Evolutionary conservation across 2,797 vertebrate species (phyloP), one percentile per base, ranked within the genome.

Genomic region (Microctenopoma steveboyesi): DNA sequence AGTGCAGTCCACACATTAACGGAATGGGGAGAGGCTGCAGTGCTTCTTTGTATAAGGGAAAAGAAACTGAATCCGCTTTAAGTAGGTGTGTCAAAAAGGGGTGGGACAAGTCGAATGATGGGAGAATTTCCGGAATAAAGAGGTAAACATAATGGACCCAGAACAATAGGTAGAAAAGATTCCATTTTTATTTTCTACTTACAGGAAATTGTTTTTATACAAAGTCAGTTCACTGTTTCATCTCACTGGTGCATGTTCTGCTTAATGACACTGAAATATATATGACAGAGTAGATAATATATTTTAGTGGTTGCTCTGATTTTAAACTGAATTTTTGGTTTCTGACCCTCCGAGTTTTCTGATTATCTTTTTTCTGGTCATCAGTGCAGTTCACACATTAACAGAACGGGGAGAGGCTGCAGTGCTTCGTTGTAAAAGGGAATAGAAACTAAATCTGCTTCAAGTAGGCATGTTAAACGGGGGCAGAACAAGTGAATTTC

Each of bases 201-300:
- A 22, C 22, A 22, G 22, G 22, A 22, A 22, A 22, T 22, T 22
- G 22, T 22, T 22, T 22, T 22, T 22, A 22, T 22, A 22, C 22
- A 22, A 22, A 22, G 2, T 22, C 22, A 22, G 22, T 22, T 22
- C 22, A 22, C 22, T 22, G 22, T 22, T 22, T 22, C 22, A 22
- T 22, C 22, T 22, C 22, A 22, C 22, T 94, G 91, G 94, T 96
- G 94, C 95, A 95, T 97, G 94, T 94, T 95, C 91, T 79, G 82
- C 89, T 95, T 95, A 92, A 91, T 94, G 95, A 93, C 95, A 94
- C 92, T 92, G 79, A 92, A 90, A 91, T 92, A 83, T 97, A 94
- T 98, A 93, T 92, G 90, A 88, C 89, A 94, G 96, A 94, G 92
- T 94, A 96, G 94, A 97, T 98, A 98, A 98, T 98, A 98, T 98